Conservation (phyloP, 1,140 invertebrate species). For the Trachymyrmex septentrionalis region DNA sequence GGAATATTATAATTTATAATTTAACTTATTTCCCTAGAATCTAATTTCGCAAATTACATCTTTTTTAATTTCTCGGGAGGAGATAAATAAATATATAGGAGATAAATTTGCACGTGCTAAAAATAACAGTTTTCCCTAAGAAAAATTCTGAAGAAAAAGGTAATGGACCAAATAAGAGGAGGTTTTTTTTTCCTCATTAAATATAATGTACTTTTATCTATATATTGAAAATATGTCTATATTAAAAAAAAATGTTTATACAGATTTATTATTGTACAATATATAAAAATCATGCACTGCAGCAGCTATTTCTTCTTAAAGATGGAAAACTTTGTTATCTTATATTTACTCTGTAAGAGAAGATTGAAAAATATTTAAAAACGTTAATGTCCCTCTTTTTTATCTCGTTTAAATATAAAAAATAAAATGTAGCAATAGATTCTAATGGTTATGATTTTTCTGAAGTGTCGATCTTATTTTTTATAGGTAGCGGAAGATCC, state of each 20-base stretch:
- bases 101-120: no score
- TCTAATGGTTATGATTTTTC: not conserved
- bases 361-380: not conserved
- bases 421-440: not conserved
- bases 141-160: no score
- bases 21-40: not conserved
- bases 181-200: no score
- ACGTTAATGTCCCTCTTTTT: not conserved
- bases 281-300: no score
- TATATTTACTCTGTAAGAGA: not conserved
- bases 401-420: not conserved
- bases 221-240: no score
- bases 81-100: no score
- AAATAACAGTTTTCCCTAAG: no score
- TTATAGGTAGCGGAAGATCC: slow-evolving; percentile 80
- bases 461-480: not conserved
- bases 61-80: not conserved
- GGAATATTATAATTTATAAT: not conserved
- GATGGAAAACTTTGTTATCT: not conserved
- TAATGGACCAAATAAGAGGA: no score
- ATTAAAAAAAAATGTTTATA: no score
- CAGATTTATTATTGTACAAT: no score
- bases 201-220: no score
- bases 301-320: no score
- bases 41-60: not conserved